These are phyloP conservation scores for Gymnocheta viridis DNA, from an alignment of 2,888 invertebrate species.

Conservation along the genomic window DNA sequence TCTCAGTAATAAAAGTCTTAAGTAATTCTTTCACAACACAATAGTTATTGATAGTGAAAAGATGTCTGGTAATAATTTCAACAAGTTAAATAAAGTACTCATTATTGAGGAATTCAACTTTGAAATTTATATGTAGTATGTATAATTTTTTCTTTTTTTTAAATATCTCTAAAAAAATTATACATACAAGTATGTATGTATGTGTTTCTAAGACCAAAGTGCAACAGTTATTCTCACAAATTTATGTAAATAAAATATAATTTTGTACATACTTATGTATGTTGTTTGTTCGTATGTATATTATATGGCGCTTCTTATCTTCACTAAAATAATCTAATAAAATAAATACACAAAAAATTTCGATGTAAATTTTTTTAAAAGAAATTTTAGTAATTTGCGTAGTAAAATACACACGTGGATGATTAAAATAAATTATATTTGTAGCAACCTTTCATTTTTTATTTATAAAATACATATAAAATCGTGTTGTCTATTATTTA, in stretches of 20 bases:
- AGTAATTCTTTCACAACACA: too few relatives aligned
- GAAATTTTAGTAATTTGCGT: not conserved
- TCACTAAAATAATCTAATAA: not conserved
- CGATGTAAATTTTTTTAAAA: not conserved
- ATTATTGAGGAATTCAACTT: not conserved
- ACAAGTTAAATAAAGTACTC: too few relatives aligned
- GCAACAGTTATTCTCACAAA: not conserved
- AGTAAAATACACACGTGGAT: not conserved
- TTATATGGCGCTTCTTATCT: not conserved
- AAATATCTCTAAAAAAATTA: not conserved
- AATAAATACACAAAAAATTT: not conserved
- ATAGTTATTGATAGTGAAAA: too few relatives aligned
- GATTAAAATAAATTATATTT: not conserved
- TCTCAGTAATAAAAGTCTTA: too few relatives aligned
- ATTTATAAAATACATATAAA: too few relatives aligned
- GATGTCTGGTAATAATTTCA: too few relatives aligned
- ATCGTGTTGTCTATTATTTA: not conserved
- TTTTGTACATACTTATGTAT: too few relatives aligned
- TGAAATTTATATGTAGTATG: not conserved
- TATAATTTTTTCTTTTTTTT: not conserved
- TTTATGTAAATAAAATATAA: not conserved
- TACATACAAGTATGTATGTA: too few relatives aligned
- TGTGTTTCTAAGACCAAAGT: not conserved
- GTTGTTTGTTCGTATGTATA: too few relatives aligned
- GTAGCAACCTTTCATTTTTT: too few relatives aligned